Evolutionary conservation across 2,797 vertebrate species (phyloP).

Genomic region (Cirrhinus molitorella): DNA sequence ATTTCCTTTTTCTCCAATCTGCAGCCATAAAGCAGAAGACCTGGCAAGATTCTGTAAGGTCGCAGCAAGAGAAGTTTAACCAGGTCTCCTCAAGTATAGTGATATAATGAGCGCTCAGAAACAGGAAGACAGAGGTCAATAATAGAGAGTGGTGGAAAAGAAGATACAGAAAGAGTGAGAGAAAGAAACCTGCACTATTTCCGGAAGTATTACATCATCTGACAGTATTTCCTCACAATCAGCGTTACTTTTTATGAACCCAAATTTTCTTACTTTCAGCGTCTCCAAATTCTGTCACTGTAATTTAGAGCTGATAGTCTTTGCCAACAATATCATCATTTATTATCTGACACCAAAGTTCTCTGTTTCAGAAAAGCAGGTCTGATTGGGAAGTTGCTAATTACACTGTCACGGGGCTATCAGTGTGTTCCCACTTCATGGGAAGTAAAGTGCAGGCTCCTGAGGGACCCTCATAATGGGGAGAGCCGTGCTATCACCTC

Average conservation of each 20-base stretch:
- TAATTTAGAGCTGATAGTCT: not conserved
- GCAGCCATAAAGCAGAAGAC: constrained; percentile 61
- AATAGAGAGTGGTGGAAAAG: constrained; percentile 3
- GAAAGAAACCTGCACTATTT: constrained; percentile 51
- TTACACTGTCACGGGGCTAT: constrained; percentile 70
- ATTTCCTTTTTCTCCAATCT: constrained; percentile 25
- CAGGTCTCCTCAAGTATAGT: constrained; percentile 25
- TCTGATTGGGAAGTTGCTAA: constrained; percentile 65
- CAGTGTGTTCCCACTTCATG: constrained; percentile 62
- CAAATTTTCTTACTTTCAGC: not conserved
- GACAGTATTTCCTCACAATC: constrained; percentile 13
- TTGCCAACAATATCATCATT: constrained; percentile 4
- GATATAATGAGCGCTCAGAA: constrained; percentile 54
- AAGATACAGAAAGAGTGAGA: constrained; percentile 35
- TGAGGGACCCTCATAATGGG: constrained; percentile 56
- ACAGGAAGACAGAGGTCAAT: constrained; percentile 17
- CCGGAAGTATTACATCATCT: constrained; percentile 55
- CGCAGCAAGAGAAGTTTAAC: constrained; percentile 26
- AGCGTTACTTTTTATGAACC: not conserved
- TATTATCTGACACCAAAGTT: constrained; percentile 22
- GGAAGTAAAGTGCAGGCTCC: constrained; percentile 65
- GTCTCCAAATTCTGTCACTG: not conserved
- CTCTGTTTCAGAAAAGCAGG: constrained; percentile 26
- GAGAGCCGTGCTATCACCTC: constrained; percentile 53
- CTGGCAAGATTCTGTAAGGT: constrained; percentile 44